These are phyloP conservation scores for Colistium nudipinnis DNA, from an alignment of 2,113 vertebrate genomes.

Conservation along the genomic window DNA sequence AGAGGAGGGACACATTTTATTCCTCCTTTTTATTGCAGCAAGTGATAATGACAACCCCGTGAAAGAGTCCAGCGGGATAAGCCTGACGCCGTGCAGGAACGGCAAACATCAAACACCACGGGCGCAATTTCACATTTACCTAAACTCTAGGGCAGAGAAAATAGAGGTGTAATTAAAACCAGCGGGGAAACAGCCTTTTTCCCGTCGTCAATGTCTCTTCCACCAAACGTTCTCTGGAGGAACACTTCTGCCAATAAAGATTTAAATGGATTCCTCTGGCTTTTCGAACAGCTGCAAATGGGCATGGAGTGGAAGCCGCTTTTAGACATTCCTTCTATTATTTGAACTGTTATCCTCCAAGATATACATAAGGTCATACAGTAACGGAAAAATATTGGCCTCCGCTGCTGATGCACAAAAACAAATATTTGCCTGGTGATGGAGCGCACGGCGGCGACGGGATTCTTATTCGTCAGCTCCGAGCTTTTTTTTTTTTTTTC, in stretches of 20 bases:
- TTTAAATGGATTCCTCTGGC: constrained; percentile 25
- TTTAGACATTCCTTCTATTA: no score
- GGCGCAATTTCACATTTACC: constrained; percentile 55
- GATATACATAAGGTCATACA: neutral
- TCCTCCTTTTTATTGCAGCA: constrained; percentile 29
- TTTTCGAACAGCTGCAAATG: constrained; percentile 14
- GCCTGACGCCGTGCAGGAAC: constrained; percentile 13
- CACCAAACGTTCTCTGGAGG: constrained; percentile 40
- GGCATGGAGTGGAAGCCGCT: neutral
- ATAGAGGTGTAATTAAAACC: constrained; percentile 51
- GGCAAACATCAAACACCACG: constrained; percentile 38
- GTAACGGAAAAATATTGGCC: neutral
- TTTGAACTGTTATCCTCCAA: no score
- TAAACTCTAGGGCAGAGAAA: constrained; percentile 47
- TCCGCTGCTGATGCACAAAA: constrained; percentile 7
- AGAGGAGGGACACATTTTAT: constrained; percentile 22
- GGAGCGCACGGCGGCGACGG: constrained; percentile 8
- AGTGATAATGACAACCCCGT: constrained; percentile 15
- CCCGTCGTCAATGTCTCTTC: constrained; percentile 26
- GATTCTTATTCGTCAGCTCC: constrained; percentile 20
- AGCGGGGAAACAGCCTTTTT: constrained; percentile 32
- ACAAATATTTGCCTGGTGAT: constrained; percentile 22
- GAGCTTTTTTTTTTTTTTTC: constrained; percentile 6
- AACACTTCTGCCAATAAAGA: constrained; percentile 17
- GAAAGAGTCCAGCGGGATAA: constrained; percentile 33